phyloP scores from a whole-genome alignment of 2,797 vertebrate genomes.

The Acrocephalus scirpaceus region DNA sequence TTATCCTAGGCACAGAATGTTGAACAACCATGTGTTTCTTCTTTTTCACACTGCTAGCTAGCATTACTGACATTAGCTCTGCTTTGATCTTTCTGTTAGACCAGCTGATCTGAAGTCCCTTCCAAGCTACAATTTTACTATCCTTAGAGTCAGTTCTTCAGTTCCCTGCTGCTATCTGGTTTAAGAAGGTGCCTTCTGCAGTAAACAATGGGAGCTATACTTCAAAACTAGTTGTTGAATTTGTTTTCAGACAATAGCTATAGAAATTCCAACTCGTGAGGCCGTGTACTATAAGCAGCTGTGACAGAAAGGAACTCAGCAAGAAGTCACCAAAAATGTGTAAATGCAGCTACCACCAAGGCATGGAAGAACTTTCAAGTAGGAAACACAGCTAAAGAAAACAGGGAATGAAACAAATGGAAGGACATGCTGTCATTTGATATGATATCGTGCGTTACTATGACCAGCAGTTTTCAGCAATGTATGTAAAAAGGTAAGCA shows the following conservation, averaged over 20 bases:
- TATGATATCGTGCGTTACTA: background rate
- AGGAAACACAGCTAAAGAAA: background rate
- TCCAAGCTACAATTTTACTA: background rate
- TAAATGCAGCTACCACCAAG: background rate
- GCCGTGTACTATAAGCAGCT: background rate
- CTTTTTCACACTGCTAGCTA: background rate
- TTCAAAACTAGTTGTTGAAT: background rate
- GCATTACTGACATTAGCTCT: background rate
- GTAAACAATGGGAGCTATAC: background rate
- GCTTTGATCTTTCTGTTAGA: background rate
- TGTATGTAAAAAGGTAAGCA: background rate
- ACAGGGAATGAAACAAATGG: background rate
- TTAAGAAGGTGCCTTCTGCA: background rate
- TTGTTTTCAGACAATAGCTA: background rate
- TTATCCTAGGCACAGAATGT: background rate
- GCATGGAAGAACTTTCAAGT: background rate
- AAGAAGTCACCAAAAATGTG: background rate
- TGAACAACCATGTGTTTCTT: background rate
- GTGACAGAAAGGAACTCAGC: background rate
- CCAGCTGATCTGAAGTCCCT: background rate
- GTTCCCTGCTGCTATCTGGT: background rate
- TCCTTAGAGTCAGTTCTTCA: background rate
- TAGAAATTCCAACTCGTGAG: background rate
- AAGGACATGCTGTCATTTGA: background rate
- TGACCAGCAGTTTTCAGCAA: background rate